Percentiles rank a stretch among this genome's conserved stretches.
Evolutionary conservation across 2,888 invertebrate species (phyloP).

Genomic region (Epinotia ramella): DNA sequence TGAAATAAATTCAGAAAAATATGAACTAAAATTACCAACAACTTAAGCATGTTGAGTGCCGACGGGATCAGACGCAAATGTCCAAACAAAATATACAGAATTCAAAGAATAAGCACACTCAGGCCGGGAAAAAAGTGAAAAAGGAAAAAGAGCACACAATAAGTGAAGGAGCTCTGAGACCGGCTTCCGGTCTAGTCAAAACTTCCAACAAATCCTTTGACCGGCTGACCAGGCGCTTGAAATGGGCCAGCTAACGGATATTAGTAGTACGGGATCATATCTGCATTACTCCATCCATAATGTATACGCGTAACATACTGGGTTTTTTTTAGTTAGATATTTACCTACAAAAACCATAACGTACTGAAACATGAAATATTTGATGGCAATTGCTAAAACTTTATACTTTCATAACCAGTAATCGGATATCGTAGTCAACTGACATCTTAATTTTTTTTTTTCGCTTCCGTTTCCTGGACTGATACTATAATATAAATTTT

Average conservation of each 20-base stretch:
- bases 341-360: background rate
- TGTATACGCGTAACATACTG: background rate
- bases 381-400: too few species aligned
- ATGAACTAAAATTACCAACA: slow-evolving; percentile 46
- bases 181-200: slow-evolving; percentile 70
- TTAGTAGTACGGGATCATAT: slow-evolving; percentile 39
- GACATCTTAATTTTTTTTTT: too few species aligned
- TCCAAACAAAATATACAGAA: slow-evolving; percentile 68
- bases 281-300: slow-evolving; percentile 2
- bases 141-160: slow-evolving; percentile 69
- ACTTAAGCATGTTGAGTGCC: slow-evolving; percentile 48
- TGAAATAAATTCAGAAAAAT: slow-evolving; percentile 28
- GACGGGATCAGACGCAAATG: slow-evolving; percentile 69
- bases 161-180: slow-evolving; percentile 66
- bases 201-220: slow-evolving; percentile 66
- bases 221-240: slow-evolving; percentile 51
- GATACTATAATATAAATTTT: too few species aligned
- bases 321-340: background rate
- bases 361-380: too few species aligned
- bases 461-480: too few species aligned
- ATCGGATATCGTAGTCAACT: too few species aligned
- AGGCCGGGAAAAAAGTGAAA: slow-evolving; percentile 66
- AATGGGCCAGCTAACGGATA: slow-evolving; percentile 40
- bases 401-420: too few species aligned
- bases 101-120: slow-evolving; percentile 64